Conservation (phyloP, 1,140 invertebrate species). For the Sycobia sp. region DNA sequence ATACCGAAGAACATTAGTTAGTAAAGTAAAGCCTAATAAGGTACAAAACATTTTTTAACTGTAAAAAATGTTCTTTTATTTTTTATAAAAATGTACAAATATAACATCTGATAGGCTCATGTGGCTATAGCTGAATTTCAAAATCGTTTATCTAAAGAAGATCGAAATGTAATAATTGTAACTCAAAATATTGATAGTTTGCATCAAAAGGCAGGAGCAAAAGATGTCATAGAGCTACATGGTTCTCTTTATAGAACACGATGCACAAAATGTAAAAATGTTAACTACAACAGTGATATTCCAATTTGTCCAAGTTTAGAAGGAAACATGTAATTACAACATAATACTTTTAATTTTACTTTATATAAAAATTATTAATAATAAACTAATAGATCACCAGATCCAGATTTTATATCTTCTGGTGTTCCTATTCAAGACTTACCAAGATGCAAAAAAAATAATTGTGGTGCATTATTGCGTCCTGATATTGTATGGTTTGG, state of each 20-base stretch:
- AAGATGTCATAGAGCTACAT: conserved; percentile 87
- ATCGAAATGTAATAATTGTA: conserved; percentile 72
- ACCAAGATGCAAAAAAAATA: conserved; percentile 71
- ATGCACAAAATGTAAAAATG: conserved; percentile 77
- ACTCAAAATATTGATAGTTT: conserved; percentile 95
- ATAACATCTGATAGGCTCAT: conserved; percentile 71
- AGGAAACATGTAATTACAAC: conserved; percentile 48
- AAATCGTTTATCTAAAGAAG: conserved; percentile 64
- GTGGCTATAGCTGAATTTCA: conserved; percentile 80
- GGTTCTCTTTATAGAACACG: conserved; percentile 83
- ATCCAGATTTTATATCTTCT: conserved; percentile 49
- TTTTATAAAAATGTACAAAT: conserved; percentile 18
- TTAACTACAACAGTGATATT: conserved; percentile 73
- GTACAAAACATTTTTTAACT: conserved; percentile 50
- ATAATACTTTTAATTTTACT: background rate
- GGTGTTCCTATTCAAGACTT: conserved; percentile 71
- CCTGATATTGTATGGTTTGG: conserved; percentile 93
- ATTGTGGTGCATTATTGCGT: conserved; percentile 76
- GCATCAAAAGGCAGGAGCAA: conserved; percentile 81
- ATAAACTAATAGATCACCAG: conserved; percentile 46
- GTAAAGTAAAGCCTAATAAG: conserved; percentile 69
- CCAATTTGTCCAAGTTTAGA: conserved; percentile 79
- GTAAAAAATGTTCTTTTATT: background rate
- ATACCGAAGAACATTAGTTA: conserved; percentile 72
- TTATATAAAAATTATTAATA: conserved; percentile 7